phyloP scores from a whole-genome alignment of 2,113 vertebrate genomes.

The Prunella fulvescens region DNA sequence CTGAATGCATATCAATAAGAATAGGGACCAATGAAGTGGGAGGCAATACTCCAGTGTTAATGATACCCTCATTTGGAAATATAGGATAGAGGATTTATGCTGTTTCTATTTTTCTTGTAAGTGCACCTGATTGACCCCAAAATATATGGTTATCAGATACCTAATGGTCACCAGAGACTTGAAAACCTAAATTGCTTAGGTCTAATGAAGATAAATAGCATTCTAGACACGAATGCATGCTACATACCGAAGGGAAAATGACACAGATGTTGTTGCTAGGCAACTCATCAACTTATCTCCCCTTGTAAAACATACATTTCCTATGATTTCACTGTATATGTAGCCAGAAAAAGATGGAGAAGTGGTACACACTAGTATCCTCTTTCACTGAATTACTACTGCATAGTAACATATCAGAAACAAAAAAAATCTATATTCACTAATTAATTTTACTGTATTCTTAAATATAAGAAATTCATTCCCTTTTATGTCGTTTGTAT shows the following conservation, averaged over 20 bases:
- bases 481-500: not conserved
- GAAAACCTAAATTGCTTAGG: slow-evolving; percentile 68
- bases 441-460: not conserved
- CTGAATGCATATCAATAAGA: not conserved
- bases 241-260: slow-evolving; percentile 48
- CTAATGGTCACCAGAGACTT: slow-evolving; percentile 63
- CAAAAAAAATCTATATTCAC: not conserved
- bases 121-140: slow-evolving; percentile 22
- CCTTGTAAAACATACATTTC: slow-evolving; percentile 23
- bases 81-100: not conserved
- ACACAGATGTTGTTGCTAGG: slow-evolving; percentile 75
- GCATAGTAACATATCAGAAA: not conserved
- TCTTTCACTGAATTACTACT: not conserved
- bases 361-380: not conserved
- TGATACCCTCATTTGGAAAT: slow-evolving; percentile 23
- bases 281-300: slow-evolving; percentile 73
- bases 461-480: not conserved
- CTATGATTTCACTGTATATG: not conserved
- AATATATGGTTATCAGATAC: slow-evolving; percentile 62
- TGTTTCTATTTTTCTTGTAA: slow-evolving; percentile 23
- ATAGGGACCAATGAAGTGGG: not conserved
- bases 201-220: slow-evolving; percentile 77
- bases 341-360: not conserved
- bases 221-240: slow-evolving; percentile 43
- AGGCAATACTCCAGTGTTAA: not conserved